phyloP scores from a whole-genome alignment of 2,797 vertebrate genomes.

The Loris lydekkerianus region DNA sequence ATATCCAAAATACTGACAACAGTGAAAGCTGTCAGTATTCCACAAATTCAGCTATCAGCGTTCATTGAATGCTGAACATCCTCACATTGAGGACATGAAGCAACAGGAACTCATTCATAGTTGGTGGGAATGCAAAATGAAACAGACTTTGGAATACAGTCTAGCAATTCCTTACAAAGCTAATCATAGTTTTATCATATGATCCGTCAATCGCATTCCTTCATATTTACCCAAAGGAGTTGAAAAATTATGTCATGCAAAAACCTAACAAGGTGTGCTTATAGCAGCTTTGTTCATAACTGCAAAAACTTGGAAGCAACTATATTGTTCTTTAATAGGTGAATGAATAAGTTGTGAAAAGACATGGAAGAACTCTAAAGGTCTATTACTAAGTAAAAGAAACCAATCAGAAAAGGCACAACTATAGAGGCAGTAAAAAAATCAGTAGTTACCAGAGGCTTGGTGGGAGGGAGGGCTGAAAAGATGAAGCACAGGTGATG shows the following conservation, averaged over 20 bases:
- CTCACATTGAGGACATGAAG: not conserved
- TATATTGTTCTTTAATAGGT: not conserved
- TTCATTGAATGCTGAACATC: too few relatives aligned
- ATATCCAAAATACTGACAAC: not conserved
- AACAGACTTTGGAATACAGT: not conserved
- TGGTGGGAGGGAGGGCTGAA: not conserved
- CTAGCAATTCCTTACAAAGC: not conserved
- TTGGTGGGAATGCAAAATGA: not conserved
- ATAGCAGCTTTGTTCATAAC: not conserved
- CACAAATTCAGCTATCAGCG: too few relatives aligned
- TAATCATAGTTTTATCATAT: not conserved
- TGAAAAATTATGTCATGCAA: not conserved
- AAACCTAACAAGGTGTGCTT: not conserved
- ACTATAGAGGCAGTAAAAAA: not conserved
- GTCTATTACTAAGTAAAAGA: not conserved
- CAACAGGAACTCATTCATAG: not conserved
- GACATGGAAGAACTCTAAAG: not conserved
- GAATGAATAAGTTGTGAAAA: not conserved
- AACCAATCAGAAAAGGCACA: not conserved
- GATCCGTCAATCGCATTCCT: not conserved
- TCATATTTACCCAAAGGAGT: not conserved
- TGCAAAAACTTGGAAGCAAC: not conserved
- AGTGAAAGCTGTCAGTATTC: not conserved
- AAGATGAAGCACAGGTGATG: not conserved
- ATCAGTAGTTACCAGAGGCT: not conserved